Conservation (phyloP, 92 coral and sea anemone species). For the Plumapathes pennacea region DNA sequence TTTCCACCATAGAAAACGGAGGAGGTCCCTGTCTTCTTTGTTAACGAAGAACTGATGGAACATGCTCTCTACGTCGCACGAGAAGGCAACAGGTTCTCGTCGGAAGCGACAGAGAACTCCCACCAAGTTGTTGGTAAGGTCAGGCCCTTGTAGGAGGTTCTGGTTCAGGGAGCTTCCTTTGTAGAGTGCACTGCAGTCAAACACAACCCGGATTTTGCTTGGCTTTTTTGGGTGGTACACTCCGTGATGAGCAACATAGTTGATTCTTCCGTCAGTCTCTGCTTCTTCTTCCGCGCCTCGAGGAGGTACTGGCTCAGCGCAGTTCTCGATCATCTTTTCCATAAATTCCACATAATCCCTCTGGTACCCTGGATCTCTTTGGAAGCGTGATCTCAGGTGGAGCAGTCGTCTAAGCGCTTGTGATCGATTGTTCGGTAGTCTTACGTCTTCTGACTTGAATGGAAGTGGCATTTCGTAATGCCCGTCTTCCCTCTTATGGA, state of each 20-base stretch:
- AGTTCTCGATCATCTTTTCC: constrained; percentile 36
- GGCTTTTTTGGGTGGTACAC: constrained; percentile 42
- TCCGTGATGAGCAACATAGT: constrained; percentile 37
- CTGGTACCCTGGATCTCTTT: constrained; percentile 33
- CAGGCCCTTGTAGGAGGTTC: constrained; percentile 29
- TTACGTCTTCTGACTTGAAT: not conserved
- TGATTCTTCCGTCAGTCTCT: constrained; percentile 17
- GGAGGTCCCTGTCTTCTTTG: constrained; percentile 45
- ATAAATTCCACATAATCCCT: constrained; percentile 47
- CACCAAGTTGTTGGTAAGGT: constrained; percentile 23
- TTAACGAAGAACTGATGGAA: constrained; percentile 47
- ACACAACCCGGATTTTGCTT: constrained; percentile 30
- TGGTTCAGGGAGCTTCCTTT: constrained; percentile 30
- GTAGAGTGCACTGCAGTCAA: constrained; percentile 39
- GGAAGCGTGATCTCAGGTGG: constrained; percentile 24
- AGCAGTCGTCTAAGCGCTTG: constrained; percentile 18
- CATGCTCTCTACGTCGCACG: constrained; percentile 28
- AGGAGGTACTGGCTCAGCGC: constrained; percentile 26
- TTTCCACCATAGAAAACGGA: constrained; percentile 52
- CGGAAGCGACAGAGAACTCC: constrained; percentile 42
- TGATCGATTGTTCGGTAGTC: constrained; percentile 30
- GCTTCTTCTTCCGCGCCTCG: constrained; percentile 1
- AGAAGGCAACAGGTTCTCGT: constrained; percentile 24
- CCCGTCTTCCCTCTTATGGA: constrained; percentile 36
- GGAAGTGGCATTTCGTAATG: constrained; percentile 64